Evolutionary conservation across 2,113 vertebrate genomes (phyloP), one percentile per base, ranked within the genome.

Genomic region (Pluvianellus socialis): DNA sequence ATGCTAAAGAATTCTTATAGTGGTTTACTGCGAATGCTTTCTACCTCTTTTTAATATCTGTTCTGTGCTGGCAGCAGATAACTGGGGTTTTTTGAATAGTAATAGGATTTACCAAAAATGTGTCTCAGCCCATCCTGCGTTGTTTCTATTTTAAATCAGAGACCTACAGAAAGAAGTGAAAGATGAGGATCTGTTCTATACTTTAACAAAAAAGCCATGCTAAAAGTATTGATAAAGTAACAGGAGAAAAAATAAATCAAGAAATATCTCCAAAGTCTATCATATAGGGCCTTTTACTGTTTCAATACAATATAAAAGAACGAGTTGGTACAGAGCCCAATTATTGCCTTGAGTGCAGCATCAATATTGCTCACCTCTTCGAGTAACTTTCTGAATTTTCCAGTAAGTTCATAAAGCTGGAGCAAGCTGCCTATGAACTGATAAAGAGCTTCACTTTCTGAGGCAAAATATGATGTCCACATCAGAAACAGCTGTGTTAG

Each of bases 301-400:
- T 95, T 72, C 74, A 73, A 61, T 42, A 44, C 33, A 80, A 86
- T 50, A 89, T 42, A 85, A 81, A 92, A 93, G 68, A 94, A 73
- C 61, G 83, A 82, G 63, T 35, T 92, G 44, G 44, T 91, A 81
- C 89, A 83, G 59, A 97, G 81, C 42, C 73, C 20, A 94, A 71
- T 94, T 88, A 92, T 67, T 96, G 87, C 84, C 68, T 79, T 86
- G 53, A 95, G 79, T 83, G 88, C 66, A 94, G 76, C 86, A 84
- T 92, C 81, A 88, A 58, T 88, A 92, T 47, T 86, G 38, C 52
- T 80, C 86, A 66, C 8, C 4, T 70, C 84, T 94, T 92, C 2
- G 0, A 86, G 90, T 62, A 89, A 80, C n/a, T 86, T 93, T 42
- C 55, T 74, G 73, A 93, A 77, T 90, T 92, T 91, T 92, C 76